Conservation (phyloP, 1,140 invertebrate genomes). For the Archegozetes longisetosus region DNA sequence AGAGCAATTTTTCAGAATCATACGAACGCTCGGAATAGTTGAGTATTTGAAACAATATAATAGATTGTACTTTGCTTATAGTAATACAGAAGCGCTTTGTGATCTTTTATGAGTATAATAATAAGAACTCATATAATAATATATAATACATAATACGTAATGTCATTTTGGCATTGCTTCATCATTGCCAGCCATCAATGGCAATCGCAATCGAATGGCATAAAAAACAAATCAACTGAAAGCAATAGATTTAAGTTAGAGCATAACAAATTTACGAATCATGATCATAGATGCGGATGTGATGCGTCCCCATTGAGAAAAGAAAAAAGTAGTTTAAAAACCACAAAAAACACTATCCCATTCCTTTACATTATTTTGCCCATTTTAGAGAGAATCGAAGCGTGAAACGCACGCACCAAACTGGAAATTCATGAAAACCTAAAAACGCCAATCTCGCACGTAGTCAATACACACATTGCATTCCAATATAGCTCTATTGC, state of each 20-base stretch:
- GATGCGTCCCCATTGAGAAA: too few species aligned
- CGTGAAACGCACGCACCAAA: not conserved
- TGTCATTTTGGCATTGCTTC: not conserved
- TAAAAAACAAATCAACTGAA: not conserved
- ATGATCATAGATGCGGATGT: too few species aligned
- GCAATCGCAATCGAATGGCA: not conserved
- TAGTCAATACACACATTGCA: not conserved
- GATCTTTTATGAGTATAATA: not conserved
- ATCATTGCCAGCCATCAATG: not conserved
- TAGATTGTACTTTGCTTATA: not conserved
- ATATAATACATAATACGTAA: not conserved
- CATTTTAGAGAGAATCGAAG: not conserved
- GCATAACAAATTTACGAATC: too few species aligned
- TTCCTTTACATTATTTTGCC: not conserved
- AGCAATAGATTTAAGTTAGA: not conserved
- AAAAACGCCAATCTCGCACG: slow-evolving; percentile 3
- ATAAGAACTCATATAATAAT: not conserved
- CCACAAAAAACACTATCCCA: too few species aligned
- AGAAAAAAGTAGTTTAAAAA: too few species aligned
- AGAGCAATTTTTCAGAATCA: too few species aligned
- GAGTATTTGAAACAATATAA: not conserved
- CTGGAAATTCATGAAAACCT: slow-evolving; percentile 5
- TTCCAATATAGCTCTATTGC: not conserved
- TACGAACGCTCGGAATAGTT: too few species aligned
- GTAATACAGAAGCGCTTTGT: not conserved